phyloP scores from a whole-genome alignment of 2,797 vertebrate species.

The Rhinichthys osculus region DNA sequence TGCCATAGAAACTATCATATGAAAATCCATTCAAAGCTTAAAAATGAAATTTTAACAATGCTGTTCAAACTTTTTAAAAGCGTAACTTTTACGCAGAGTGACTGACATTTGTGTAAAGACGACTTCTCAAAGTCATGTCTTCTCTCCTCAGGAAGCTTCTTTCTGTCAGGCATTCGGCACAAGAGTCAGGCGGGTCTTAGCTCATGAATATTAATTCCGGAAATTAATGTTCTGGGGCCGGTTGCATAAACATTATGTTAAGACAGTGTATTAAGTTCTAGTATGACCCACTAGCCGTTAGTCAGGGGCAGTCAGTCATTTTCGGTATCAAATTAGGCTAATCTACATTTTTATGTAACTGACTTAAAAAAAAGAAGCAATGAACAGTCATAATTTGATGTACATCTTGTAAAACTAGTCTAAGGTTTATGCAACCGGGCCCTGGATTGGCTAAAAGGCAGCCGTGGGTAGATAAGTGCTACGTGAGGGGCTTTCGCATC shows the following conservation, averaged over 20 bases:
- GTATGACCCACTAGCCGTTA: too few species aligned
- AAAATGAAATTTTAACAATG: conserved; percentile 2
- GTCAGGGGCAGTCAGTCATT: too few species aligned
- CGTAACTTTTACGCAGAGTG: background rate
- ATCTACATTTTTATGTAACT: too few species aligned
- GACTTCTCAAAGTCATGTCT: background rate
- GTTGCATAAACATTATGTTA: too few species aligned
- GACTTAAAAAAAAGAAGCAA: too few species aligned
- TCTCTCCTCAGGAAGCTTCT: background rate
- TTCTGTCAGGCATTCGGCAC: background rate
- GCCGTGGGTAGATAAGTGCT: too few species aligned
- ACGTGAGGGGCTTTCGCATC: background rate
- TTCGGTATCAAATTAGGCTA: too few species aligned
- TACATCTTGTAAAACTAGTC: too few species aligned
- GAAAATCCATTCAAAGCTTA: conserved; percentile 15
- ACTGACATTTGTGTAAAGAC: conserved; percentile 12
- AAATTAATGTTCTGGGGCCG: background rate
- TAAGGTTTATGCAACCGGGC: too few species aligned
- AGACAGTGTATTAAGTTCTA: too few species aligned
- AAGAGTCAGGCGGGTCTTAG: background rate
- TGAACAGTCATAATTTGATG: too few species aligned
- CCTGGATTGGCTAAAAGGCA: background rate
- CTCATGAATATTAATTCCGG: background rate
- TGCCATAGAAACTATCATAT: conserved; percentile 24
- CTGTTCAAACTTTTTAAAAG: conserved; percentile 15